Evolutionary conservation across 1,140 invertebrate genomes (phyloP).

Genomic region (Acyrthosiphon pisum): DNA sequence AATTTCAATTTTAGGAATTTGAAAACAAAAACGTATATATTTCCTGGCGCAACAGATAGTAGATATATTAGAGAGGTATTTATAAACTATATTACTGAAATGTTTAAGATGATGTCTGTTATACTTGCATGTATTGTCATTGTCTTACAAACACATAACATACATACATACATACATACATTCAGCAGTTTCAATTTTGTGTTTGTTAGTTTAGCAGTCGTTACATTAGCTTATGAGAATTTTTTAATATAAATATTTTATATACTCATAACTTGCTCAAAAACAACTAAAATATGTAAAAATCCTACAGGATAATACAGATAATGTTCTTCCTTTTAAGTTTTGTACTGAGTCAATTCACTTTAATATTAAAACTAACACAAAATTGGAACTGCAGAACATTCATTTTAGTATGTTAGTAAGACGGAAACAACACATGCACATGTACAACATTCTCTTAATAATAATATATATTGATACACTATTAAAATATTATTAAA

Average conservation of each 20-base stretch:
- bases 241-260: neutral
- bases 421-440: neutral
- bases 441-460: neutral
- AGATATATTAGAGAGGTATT: slow-evolving; percentile 72
- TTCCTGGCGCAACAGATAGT: slow-evolving; percentile 82
- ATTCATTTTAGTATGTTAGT: neutral
- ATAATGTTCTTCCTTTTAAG: neutral
- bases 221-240: neutral
- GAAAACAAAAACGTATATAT: slow-evolving; percentile 73
- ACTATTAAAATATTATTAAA: neutral
- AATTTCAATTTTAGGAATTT: slow-evolving; percentile 63
- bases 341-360: neutral
- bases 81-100: neutral
- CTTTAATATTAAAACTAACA: neutral
- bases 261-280: neutral
- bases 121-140: neutral
- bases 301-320: neutral
- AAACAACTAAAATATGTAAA: neutral
- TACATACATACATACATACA: neutral
- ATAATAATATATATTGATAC: no score
- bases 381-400: neutral
- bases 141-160: neutral
- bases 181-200: neutral
- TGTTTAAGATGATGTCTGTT: neutral
- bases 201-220: neutral